A percentile compares a stretch with the other conserved stretches of the same genome.
Evolutionary conservation across 2,888 invertebrate genomes (phyloP).

Genomic region (Proisotoma minuta): DNA sequence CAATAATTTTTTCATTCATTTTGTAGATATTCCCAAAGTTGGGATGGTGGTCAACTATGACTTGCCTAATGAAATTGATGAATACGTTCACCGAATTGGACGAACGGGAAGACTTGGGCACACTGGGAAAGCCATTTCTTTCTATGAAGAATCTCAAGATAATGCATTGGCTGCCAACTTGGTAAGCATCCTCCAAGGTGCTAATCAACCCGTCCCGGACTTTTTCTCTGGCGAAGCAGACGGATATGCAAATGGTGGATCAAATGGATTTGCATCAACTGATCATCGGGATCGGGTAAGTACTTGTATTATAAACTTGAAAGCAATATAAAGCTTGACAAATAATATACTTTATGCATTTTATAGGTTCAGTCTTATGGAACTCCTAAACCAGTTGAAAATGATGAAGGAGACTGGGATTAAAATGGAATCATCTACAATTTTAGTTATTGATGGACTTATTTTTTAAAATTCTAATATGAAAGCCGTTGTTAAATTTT

Average conservation of each 20-base stretch:
- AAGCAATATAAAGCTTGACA: background rate
- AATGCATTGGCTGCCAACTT: slow-evolving; percentile 60
- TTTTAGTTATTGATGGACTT: too few relatives aligned
- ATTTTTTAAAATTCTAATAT: too few relatives aligned
- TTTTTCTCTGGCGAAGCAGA: slow-evolving; percentile 70
- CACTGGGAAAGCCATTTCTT: slow-evolving; percentile 52
- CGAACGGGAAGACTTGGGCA: slow-evolving; percentile 55
- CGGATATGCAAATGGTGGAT: slow-evolving; percentile 56
- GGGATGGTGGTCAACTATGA: slow-evolving; percentile 57
- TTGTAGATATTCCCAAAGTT: slow-evolving; percentile 74
- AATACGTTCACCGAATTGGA: slow-evolving; percentile 56
- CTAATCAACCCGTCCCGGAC: slow-evolving; percentile 73
- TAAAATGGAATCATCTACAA: slow-evolving; percentile 1
- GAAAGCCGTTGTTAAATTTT: too few relatives aligned
- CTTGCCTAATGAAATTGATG: slow-evolving; percentile 52
- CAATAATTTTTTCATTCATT: slow-evolving; percentile 4
- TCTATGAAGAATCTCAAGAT: slow-evolving; percentile 64
- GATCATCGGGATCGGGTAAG: background rate
- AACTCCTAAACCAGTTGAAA: slow-evolving; percentile 19
- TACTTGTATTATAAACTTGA: too few relatives aligned
- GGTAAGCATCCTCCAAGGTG: slow-evolving; percentile 67
- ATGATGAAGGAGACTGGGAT: slow-evolving; percentile 29
- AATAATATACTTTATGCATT: background rate
- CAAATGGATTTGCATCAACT: background rate
- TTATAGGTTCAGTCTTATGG: background rate